Evolutionary conservation across 2,113 vertebrate genomes (phyloP).

Genomic region (Sylvilagus bachmani): DNA sequence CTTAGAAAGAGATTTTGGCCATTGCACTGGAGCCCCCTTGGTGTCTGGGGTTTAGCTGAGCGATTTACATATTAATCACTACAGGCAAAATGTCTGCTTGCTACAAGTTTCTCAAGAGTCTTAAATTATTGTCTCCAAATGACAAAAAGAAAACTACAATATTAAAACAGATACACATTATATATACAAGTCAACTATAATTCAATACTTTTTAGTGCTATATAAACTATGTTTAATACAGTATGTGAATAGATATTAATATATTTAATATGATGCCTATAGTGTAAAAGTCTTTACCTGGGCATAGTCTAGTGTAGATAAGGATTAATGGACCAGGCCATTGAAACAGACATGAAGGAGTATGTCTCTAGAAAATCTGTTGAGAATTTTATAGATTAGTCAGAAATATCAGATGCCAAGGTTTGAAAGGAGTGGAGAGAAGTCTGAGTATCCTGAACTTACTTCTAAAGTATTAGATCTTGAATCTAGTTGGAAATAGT

Average conservation of each 20-base stretch:
- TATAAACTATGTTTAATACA: neutral
- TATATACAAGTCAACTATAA: neutral
- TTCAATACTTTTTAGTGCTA: neutral
- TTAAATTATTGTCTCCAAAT: conserved; percentile 17
- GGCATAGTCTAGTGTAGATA: neutral
- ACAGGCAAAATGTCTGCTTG: neutral
- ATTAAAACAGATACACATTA: conserved; percentile 3
- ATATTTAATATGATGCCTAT: neutral
- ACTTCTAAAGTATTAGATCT: neutral
- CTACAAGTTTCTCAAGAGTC: neutral
- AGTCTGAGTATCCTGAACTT: neutral
- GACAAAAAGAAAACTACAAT: neutral
- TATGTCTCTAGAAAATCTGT: neutral
- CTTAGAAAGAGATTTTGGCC: neutral
- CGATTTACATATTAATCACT: neutral
- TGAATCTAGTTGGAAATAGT: neutral
- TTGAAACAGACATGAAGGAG: neutral
- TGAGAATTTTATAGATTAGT: neutral
- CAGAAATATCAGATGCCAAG: neutral
- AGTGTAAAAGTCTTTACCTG: neutral
- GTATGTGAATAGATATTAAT: neutral
- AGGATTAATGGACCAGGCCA: neutral
- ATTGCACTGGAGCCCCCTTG: neutral
- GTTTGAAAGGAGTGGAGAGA: neutral
- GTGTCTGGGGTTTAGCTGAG: neutral